These are phyloP conservation scores for Epinephelus moara DNA, from an alignment of 2,113 vertebrate species.

Conservation along the genomic window DNA sequence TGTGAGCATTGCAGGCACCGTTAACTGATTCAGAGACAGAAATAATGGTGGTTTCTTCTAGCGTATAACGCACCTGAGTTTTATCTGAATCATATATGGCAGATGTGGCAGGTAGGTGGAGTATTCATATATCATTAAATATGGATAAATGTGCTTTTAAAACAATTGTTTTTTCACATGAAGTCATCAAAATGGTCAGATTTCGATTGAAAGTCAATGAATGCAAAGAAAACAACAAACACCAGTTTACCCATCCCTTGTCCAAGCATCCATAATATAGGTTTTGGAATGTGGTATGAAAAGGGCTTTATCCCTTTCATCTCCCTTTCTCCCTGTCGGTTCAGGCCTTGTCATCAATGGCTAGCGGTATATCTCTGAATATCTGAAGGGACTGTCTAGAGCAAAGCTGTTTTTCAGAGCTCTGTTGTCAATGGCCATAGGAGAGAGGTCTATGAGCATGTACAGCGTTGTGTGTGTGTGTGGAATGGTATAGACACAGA, in stretches of 20 bases:
- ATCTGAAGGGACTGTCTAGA: slow-evolving; percentile 62
- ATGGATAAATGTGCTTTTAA: background rate
- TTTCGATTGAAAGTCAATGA: background rate
- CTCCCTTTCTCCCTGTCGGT: background rate
- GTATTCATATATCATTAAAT: background rate
- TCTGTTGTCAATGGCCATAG: slow-evolving; percentile 19
- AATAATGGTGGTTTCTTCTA: slow-evolving; percentile 3
- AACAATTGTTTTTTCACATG: background rate
- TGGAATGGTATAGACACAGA: slow-evolving; percentile 23
- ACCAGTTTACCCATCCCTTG: background rate
- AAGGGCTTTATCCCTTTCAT: slow-evolving; percentile 29
- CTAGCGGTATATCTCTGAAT: slow-evolving; percentile 52
- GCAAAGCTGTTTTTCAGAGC: slow-evolving; percentile 57
- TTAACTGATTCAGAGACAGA: background rate
- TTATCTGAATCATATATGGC: background rate
- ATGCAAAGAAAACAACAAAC: background rate
- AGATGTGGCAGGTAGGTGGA: background rate
- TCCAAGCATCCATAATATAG: slow-evolving; percentile 19
- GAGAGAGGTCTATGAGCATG: slow-evolving; percentile 20
- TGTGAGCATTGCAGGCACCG: background rate
- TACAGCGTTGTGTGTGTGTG: slow-evolving; percentile 25
- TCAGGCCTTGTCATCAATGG: slow-evolving; percentile 22
- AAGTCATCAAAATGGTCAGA: background rate
- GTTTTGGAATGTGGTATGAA: slow-evolving; percentile 15
- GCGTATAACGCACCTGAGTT: no score